phyloP scores from a whole-genome alignment of 2,113 vertebrate species.

The Glareola pratincola region DNA sequence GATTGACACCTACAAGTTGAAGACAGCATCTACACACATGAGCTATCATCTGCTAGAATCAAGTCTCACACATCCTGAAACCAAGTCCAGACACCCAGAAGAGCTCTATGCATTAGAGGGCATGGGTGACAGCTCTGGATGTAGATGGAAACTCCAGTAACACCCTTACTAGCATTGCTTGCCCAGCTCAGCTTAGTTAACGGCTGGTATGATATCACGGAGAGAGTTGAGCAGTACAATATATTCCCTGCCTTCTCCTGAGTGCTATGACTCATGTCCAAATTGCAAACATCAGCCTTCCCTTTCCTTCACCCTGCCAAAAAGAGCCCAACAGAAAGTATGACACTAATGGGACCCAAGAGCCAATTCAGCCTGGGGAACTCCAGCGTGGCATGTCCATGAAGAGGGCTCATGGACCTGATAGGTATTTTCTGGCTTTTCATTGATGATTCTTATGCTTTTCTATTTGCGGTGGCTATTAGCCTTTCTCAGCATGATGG shows the following conservation, averaged over 20 bases:
- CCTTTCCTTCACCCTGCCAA: neutral
- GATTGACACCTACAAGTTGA: neutral
- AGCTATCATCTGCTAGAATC: neutral
- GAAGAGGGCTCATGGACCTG: neutral
- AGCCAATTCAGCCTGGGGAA: neutral
- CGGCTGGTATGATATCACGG: rapidly evolving
- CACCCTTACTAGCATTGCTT: neutral
- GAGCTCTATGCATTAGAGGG: neutral
- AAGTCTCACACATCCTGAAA: neutral
- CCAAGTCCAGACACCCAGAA: neutral
- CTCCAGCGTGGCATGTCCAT: too few relatives aligned
- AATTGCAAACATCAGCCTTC: neutral
- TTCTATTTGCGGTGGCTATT: neutral
- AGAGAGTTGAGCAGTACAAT: neutral
- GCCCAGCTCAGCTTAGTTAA: neutral
- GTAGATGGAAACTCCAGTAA: neutral
- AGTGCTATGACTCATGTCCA: neutral
- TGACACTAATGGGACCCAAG: neutral
- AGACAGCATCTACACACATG: neutral
- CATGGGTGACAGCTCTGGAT: too few relatives aligned
- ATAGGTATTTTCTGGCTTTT: neutral
- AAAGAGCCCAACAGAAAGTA: neutral
- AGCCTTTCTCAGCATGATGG: rapidly evolving
- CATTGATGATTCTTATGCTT: neutral
- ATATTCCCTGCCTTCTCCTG: neutral